Evolutionary conservation across 2,797 vertebrate genomes (phyloP), one percentile per base, ranked within the genome.

Genomic region (Martes flavigula): DNA sequence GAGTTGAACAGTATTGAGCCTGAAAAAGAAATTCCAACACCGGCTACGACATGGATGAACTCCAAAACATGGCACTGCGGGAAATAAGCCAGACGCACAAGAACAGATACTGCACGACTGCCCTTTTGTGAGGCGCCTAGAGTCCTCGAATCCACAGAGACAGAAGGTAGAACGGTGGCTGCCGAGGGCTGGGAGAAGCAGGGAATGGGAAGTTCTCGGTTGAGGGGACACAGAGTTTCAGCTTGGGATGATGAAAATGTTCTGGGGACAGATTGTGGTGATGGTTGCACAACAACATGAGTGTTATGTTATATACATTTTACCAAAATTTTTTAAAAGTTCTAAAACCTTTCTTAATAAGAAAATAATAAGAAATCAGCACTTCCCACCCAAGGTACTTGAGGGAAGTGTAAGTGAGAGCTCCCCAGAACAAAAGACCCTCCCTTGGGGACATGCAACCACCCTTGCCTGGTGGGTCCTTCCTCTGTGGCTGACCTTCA

Each of bases 291-390:
- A 81, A 23, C 11, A 20, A n/a, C 56, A 21, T 35, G 35, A 75
- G 46, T 35, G 82, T 94, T 62, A 62, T 48, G 10, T 62, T 64
- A n/a, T 23, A 1, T 18, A 17, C 54, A 82, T 64, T 78, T 78
- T 77, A 40, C 12, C 62, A 88, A 40, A 79, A 77, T 18, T 21
- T 38, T 35, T 35, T 2, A 20, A 87, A 95, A 8, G 23, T 70
- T 84, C 46, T 84, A 85, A 90, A 70, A 78, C 17, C 7, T 70
- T 10, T 82, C 72, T 62, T 21, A 46, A 92, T 78, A 51, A 81
- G 43, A 73, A 88, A 70, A 90, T 62, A 83, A 90, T 79, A 64
- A 35, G 25, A 62, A 64, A 64, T 51, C 70, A 73, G 70, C 62
- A 18, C 9, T 75, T 77, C 30, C 43, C 21, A 43, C 32, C 35